Conservation (phyloP, 2,113 vertebrate species). For the Pygoscelis antarcticus region DNA sequence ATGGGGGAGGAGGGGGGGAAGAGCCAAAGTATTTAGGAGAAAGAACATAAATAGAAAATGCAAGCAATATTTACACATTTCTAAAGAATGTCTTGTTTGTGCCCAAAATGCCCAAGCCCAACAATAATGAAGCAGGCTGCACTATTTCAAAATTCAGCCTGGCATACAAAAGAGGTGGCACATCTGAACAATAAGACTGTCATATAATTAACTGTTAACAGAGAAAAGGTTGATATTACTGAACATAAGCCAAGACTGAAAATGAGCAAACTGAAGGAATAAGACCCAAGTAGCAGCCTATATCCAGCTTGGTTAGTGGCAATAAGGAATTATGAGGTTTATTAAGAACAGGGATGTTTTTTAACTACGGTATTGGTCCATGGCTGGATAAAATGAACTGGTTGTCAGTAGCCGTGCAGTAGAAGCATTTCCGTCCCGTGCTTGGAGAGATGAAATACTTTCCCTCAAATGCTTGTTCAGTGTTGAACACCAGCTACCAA, state of each 20-base stretch:
- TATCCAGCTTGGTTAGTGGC: background rate
- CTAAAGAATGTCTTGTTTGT: background rate
- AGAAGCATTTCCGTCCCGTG: background rate
- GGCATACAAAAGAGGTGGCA: background rate
- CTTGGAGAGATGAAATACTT: background rate
- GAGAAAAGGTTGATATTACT: accelerated
- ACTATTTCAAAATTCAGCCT: background rate
- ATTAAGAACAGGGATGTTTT: background rate
- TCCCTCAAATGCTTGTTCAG: background rate
- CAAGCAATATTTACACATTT: background rate
- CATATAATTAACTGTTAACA: background rate
- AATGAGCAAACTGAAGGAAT: background rate
- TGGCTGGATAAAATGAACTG: background rate
- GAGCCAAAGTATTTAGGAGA: background rate
- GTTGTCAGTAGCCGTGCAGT: accelerated
- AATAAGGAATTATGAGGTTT: accelerated
- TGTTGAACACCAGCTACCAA: background rate
- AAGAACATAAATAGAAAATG: background rate
- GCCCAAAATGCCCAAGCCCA: background rate
- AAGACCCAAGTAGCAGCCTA: background rate
- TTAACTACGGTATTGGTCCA: accelerated
- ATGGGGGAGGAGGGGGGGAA: too few species aligned
- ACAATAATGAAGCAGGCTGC: background rate
- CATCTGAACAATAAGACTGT: background rate
- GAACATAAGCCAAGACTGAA: background rate